A percentile compares a stretch with the other conserved stretches of the same genome.
phyloP scores from a whole-genome alignment of 2,888 invertebrate genomes.

The Amblyjoppa proteus region DNA sequence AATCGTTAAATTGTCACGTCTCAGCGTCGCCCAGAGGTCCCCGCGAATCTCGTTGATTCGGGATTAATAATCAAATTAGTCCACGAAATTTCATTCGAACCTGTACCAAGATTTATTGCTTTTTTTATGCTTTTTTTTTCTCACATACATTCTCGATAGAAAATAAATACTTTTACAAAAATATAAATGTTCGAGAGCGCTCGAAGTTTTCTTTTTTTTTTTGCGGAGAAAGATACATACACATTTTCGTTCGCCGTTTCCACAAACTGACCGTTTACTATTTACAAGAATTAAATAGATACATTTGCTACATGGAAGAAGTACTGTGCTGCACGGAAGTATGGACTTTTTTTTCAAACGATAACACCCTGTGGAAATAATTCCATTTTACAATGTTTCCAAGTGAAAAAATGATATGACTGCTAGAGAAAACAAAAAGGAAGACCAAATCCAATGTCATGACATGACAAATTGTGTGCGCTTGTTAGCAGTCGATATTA shows the following conservation, averaged over 20 bases:
- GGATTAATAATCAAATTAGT: constrained; percentile 3
- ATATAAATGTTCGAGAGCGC: constrained; percentile 76
- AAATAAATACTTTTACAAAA: constrained; percentile 82
- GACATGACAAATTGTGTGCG: background rate
- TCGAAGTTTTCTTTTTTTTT: constrained; percentile 6
- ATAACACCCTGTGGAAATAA: constrained; percentile 15
- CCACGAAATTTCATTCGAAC: constrained; percentile 42
- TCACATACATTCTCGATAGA: constrained; percentile 71
- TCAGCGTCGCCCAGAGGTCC: constrained; percentile 15
- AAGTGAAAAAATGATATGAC: background rate
- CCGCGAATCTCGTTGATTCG: constrained; percentile 5
- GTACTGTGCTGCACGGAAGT: constrained; percentile 27
- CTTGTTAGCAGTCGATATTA: constrained; percentile 13
- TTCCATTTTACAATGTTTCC: constrained; percentile 24
- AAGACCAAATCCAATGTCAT: background rate
- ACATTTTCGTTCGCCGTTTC: constrained; percentile 28
- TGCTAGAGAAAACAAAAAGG: background rate
- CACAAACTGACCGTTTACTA: constrained; percentile 29
- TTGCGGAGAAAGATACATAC: constrained; percentile 57
- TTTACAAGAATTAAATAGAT: constrained; percentile 35
- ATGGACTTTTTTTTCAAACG: background rate
- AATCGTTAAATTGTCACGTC: constrained; percentile 46
- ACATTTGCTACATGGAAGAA: constrained; percentile 15
- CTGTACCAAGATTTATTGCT: constrained; percentile 59
- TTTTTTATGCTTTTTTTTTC: constrained; percentile 42